Evolutionary conservation across 1,140 invertebrate genomes (phyloP).

Genomic region (Tetramorium simillimum): DNA sequence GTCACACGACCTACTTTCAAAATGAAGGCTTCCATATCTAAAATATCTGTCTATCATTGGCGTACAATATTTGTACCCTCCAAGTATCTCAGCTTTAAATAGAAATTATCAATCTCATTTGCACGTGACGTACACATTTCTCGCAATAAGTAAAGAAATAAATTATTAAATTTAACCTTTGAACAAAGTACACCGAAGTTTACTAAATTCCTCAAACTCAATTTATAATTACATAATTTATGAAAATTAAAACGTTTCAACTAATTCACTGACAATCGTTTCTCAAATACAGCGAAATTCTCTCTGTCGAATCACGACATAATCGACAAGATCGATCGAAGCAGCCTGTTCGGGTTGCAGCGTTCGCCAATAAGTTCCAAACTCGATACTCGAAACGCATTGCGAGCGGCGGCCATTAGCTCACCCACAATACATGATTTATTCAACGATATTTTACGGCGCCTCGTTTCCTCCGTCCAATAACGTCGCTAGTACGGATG

Average conservation of each 20-base stretch:
- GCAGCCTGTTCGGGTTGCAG: background rate
- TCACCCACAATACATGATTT: slow-evolving; percentile 40
- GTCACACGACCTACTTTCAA: slow-evolving; percentile 41
- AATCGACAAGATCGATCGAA: slow-evolving; percentile 4
- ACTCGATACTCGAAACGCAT: background rate
- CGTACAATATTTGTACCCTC: background rate
- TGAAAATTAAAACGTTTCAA: background rate
- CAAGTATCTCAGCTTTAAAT: background rate
- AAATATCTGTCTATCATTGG: slow-evolving; percentile 39
- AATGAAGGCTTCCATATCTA: slow-evolving; percentile 30
- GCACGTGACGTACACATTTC: background rate
- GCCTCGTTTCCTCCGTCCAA: slow-evolving; percentile 28
- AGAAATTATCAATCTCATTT: background rate
- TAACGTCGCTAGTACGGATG: slow-evolving; percentile 21
- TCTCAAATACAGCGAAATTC: background rate
- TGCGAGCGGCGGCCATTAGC: background rate
- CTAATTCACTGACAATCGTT: background rate
- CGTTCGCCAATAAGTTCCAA: background rate
- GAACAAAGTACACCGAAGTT: background rate
- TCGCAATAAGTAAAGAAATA: background rate
- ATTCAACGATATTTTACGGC: slow-evolving; percentile 42
- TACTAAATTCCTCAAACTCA: background rate
- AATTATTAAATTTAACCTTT: background rate
- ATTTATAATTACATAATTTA: background rate
- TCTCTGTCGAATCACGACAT: background rate